Evolutionary conservation across 2,888 invertebrate genomes (phyloP).

Genomic region (Noctuana brunneofusca): DNA sequence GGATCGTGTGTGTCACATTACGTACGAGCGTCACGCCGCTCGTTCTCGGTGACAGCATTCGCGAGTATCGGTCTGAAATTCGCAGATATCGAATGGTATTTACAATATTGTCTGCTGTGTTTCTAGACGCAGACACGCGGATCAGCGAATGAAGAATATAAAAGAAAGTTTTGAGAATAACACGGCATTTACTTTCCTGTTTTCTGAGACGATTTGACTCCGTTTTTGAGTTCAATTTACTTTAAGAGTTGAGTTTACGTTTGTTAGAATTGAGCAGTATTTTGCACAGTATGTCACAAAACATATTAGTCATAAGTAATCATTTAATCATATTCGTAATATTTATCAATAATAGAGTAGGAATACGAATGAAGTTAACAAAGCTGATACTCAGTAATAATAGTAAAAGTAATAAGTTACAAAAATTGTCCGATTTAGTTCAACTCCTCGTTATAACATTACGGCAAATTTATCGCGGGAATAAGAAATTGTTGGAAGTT

Average conservation of each 20-base stretch:
- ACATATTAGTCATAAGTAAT: too few relatives aligned
- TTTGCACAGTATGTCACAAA: too few relatives aligned
- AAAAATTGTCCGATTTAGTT: background rate
- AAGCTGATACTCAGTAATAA: background rate
- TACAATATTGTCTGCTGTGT: constrained; percentile 20
- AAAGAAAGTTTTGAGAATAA: constrained; percentile 1
- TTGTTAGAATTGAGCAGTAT: background rate
- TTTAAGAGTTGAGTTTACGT: background rate
- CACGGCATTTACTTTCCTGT: background rate
- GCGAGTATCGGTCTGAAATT: constrained; percentile 19
- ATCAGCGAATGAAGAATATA: constrained; percentile 12
- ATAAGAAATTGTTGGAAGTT: constrained; percentile 30
- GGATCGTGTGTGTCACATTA: background rate
- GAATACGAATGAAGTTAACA: constrained; percentile 1
- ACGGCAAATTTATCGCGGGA: constrained; percentile 17
- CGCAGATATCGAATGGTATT: constrained; percentile 20
- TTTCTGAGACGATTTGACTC: background rate
- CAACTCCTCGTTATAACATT: constrained; percentile 23
- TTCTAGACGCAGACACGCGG: constrained; percentile 15
- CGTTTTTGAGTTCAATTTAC: background rate
- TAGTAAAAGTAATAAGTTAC: constrained; percentile 3
- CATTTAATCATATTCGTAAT: background rate
- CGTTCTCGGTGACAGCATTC: constrained; percentile 37
- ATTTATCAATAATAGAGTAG: background rate
- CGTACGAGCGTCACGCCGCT: constrained; percentile 38